Base-by-base conservation (phyloP, 1,140 invertebrate species). In the Drosophila sp. region DNA sequence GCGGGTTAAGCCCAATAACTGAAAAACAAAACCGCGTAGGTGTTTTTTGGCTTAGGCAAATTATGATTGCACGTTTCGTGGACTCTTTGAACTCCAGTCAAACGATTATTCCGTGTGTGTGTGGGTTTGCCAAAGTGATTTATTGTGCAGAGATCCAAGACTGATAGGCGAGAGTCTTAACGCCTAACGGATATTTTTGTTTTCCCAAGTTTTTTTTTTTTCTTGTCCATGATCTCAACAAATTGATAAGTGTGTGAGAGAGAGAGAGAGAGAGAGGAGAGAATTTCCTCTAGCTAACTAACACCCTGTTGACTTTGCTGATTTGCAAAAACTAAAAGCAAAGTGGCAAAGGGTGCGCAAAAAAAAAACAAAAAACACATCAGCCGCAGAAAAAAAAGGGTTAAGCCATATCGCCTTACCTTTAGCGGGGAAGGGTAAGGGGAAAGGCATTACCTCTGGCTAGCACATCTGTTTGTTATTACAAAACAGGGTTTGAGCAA, bases 391-490 rank as follows among this genome's bases (percentile, higher is more conserved):
- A 68, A 58, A 58, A 67, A 72, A 83, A 76, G 69, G 64, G 63
- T 75, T 79, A 83, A 62, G 72, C 66, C 67, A 78, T 84, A 89
- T 89, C 84, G 67, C 63, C 68, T 84, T 89, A 84, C 84, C 73
- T 27, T 32, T 7, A 17, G 32, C 2, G 55, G 8, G 1, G 23
- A 11, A 40, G 23, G 44, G 3, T 1, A 27, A 1, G 23, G 25
- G 17, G 6, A 3, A n/a, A 17, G 25, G 33, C 17, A 23, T 33
- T 38, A 44, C 44, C 63, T 63, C 27, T 32, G 32, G 50, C 47
- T 27, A 38, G 27, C 62, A 56, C 5, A 56, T 80, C 70, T 74
- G 63, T 70, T 64, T 55, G 50, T 61, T 47, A 66, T 68, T 63
- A 60, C 30, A 25, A 38, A 69, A 69, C 64, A 44, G 66, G 82